phyloP scores from a whole-genome alignment of 1,140 invertebrate genomes.

The Listronotus oregonensis region DNA sequence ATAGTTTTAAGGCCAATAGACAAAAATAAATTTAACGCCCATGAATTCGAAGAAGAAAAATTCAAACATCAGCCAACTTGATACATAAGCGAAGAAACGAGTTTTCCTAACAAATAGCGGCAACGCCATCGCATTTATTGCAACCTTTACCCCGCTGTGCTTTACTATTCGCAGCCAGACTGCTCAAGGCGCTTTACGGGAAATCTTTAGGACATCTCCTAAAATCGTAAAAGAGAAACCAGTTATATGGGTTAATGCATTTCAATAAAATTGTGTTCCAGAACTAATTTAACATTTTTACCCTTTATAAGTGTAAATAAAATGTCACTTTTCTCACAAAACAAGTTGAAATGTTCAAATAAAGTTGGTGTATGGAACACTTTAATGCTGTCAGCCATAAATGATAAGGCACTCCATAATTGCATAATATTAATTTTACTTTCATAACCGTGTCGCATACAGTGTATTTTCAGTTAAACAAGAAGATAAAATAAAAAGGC shows the following conservation, averaged over 20 bases:
- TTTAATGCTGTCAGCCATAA: no score
- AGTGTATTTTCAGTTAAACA: no score
- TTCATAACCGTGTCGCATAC: no score
- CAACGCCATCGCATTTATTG: conserved; percentile 31
- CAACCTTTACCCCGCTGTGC: conserved; percentile 31
- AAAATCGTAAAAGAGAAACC: conserved; percentile 25
- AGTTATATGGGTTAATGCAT: conserved; percentile 17
- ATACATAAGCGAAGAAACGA: conserved; percentile 25
- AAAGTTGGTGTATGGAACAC: no score
- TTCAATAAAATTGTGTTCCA: conserved; percentile 9
- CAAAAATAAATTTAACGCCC: not conserved
- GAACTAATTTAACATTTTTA: no score
- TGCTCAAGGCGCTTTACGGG: conserved; percentile 10
- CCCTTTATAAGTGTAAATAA: no score
- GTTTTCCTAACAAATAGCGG: conserved; percentile 29
- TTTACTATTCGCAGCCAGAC: conserved; percentile 19
- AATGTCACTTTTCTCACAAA: no score
- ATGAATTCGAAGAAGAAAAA: conserved; percentile 13
- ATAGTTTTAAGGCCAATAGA: conserved; percentile 12
- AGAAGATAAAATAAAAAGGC: no score
- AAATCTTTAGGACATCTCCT: conserved; percentile 22
- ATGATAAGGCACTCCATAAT: no score
- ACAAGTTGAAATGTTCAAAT: no score
- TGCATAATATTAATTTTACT: no score
- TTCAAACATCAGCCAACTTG: conserved; percentile 8